phyloP scores from a whole-genome alignment of 2,797 vertebrate species.

The Taenioides sp. region DNA sequence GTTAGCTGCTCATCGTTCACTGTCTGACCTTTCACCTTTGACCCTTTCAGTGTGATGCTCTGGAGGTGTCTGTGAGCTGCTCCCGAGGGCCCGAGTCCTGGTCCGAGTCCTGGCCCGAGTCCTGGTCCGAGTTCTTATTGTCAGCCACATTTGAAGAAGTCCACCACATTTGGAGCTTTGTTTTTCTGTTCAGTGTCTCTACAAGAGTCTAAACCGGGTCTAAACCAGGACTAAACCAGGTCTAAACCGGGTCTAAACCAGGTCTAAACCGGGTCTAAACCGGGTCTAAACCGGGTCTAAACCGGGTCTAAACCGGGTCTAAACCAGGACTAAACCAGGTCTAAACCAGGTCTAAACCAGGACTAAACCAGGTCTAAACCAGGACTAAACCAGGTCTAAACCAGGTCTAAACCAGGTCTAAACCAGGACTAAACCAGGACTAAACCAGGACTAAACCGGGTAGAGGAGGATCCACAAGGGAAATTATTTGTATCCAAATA shows the following conservation, averaged over 20 bases:
- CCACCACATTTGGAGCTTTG: not conserved
- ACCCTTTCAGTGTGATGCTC: not conserved
- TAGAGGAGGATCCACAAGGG: too few relatives aligned
- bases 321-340: not conserved
- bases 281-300: too few relatives aligned
- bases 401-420: too few relatives aligned
- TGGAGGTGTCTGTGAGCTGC: conserved; percentile 3
- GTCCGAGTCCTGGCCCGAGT: too few relatives aligned
- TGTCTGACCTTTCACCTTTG: too few relatives aligned
- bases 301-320: not conserved
- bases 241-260: not conserved
- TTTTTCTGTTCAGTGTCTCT: not conserved
- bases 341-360: not conserved
- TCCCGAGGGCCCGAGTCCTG: not conserved
- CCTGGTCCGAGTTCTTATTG: too few relatives aligned
- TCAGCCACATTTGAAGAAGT: not conserved
- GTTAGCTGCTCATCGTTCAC: too few relatives aligned
- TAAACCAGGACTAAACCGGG: too few relatives aligned
- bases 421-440: too few relatives aligned
- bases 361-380: not conserved
- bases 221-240: not conserved
- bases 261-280: not conserved
- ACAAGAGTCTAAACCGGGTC: too few relatives aligned
- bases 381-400: not conserved
- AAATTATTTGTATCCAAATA: too few relatives aligned